Conservation (phyloP, 2,888 invertebrate species). For the Chironomus tentans region DNA sequence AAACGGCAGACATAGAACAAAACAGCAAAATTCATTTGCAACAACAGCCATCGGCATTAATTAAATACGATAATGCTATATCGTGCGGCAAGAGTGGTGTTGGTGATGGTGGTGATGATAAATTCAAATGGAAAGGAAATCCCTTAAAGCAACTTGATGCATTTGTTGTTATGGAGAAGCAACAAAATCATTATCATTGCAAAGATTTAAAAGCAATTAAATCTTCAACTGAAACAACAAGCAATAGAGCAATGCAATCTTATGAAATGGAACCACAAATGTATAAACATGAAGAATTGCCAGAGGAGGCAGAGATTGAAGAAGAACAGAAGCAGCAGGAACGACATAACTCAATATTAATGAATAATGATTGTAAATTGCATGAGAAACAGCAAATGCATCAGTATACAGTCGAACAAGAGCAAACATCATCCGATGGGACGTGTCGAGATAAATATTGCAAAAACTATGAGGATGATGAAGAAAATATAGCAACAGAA, state of each 20-base stretch:
- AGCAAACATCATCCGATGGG: conserved; percentile 11
- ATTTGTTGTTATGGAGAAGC: not conserved
- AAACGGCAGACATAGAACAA: not conserved
- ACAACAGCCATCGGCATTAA: not conserved
- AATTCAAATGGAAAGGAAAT: not conserved
- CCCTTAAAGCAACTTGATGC: not conserved
- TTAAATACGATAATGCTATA: conserved; percentile 20
- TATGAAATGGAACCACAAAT: not conserved
- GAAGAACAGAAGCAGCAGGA: not conserved
- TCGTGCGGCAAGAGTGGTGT: not conserved
- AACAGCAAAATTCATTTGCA: not conserved
- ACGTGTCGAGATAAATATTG: conserved; percentile 12
- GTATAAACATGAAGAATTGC: too few relatives aligned
- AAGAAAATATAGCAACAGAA: not conserved
- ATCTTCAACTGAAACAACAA: not conserved
- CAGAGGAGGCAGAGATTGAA: not conserved
- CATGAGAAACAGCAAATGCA: not conserved
- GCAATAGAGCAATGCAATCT: not conserved
- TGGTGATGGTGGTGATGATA: not conserved
- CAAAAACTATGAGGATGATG: not conserved
- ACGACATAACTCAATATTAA: conserved; percentile 22
- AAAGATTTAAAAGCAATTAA: conserved; percentile 23
- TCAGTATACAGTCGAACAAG: not conserved
- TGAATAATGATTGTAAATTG: conserved; percentile 21
- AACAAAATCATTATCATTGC: conserved; percentile 9